Evolutionary conservation across 2,113 vertebrate genomes (phyloP).

Genomic region (Mormyrus iriodes): DNA sequence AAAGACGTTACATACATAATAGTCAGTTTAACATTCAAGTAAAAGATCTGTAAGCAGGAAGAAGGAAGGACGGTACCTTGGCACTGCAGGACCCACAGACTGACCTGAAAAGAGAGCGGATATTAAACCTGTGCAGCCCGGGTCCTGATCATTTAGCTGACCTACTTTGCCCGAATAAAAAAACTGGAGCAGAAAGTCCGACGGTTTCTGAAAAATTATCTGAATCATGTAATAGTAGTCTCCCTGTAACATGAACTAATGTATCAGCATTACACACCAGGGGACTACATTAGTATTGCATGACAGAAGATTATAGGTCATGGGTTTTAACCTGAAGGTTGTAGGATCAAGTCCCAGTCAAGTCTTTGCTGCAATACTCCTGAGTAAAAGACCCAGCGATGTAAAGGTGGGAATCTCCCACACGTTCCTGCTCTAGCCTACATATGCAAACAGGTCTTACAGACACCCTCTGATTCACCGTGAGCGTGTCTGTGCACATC

Average conservation of each 20-base stretch:
- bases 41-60: background rate
- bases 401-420: background rate
- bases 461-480: background rate
- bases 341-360: background rate
- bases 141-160: background rate
- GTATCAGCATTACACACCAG: background rate
- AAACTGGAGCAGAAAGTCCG: background rate
- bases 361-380: background rate
- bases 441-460: background rate
- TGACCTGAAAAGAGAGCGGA: slow-evolving; percentile 60
- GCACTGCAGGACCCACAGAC: slow-evolving; percentile 81
- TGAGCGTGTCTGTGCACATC: background rate
- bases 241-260: background rate
- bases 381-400: background rate
- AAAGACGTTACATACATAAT: background rate
- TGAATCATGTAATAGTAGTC: background rate
- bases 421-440: background rate
- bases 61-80: slow-evolving; percentile 69
- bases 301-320: background rate
- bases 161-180: background rate
- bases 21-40: background rate
- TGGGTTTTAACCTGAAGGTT: background rate
- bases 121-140: background rate
- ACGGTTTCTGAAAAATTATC: background rate
- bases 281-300: background rate